Conservation (phyloP, 2,888 invertebrate species). For the Lucinisca nassula region DNA sequence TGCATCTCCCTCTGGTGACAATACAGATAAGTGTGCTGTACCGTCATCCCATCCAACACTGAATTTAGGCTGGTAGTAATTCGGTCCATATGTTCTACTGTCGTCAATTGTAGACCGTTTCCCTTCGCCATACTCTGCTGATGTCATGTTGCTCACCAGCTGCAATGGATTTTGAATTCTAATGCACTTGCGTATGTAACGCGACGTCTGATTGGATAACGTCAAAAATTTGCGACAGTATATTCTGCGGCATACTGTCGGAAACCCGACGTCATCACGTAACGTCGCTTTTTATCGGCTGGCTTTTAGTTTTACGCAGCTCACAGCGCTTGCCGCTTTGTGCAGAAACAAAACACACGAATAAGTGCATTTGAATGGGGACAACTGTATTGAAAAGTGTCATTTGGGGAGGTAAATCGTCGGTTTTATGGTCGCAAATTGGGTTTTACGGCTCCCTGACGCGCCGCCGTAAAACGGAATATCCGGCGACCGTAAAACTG, state of each 20-base stretch:
- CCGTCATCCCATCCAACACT: conserved; percentile 90
- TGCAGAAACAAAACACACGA: no score
- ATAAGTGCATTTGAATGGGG: no score
- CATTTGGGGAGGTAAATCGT: background rate
- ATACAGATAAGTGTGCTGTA: conserved; percentile 96
- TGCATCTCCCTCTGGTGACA: conserved; percentile 96
- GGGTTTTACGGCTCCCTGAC: background rate
- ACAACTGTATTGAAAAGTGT: no score
- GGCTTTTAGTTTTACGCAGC: no score
- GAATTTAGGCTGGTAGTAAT: conserved; percentile 88
- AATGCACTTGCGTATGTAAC: no score
- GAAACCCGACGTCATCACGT: no score
- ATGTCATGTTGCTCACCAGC: conserved; percentile 79
- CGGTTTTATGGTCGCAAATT: background rate
- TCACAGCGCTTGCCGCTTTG: no score
- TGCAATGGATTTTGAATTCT: conserved; percentile 58
- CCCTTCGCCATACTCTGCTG: conserved; percentile 68
- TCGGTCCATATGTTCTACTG: conserved; percentile 70
- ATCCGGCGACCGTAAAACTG: background rate
- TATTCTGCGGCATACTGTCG: no score
- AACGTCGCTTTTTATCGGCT: no score
- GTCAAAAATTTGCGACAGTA: no score
- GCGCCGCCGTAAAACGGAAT: background rate
- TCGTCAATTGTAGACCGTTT: conserved; percentile 77
- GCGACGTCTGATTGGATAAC: no score